These are phyloP conservation scores for Hypotaenidia philippensis DNA, from an alignment of 2,797 vertebrate species.

Conservation along the genomic window DNA sequence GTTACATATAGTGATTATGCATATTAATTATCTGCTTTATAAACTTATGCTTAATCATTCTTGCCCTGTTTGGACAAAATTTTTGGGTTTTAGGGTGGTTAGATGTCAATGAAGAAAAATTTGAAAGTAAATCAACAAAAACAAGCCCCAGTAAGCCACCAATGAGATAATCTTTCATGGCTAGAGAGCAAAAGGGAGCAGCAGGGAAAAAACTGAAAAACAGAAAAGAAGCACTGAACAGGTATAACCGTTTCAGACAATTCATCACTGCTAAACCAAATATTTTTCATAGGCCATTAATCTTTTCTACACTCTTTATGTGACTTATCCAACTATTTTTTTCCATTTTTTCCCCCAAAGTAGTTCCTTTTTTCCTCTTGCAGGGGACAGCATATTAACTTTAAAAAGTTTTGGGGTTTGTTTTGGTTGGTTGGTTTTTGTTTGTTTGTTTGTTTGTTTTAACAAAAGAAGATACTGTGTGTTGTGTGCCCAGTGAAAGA, in stretches of 20 bases:
- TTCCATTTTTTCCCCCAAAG: neutral
- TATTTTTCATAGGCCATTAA: neutral
- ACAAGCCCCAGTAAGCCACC: neutral
- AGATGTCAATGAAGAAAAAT: neutral
- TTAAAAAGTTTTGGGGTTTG: neutral
- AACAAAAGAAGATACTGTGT: neutral
- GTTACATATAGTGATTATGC: neutral
- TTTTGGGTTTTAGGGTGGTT: neutral
- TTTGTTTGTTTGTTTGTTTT: no score
- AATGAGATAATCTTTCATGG: neutral
- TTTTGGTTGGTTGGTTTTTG: no score
- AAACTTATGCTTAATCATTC: neutral
- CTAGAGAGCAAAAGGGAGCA: neutral
- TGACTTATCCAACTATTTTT: neutral
- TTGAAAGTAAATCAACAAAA: neutral
- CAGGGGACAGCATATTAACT: neutral
- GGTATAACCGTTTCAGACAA: neutral
- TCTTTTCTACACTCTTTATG: accelerated
- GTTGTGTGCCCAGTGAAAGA: neutral
- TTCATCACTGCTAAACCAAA: neutral
- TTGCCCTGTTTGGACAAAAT: neutral
- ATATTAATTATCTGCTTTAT: neutral
- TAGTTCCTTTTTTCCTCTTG: neutral
- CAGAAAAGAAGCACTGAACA: neutral
- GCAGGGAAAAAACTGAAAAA: neutral